phyloP scores from a whole-genome alignment of 2,797 vertebrate genomes.

The Poecilia wingei region DNA sequence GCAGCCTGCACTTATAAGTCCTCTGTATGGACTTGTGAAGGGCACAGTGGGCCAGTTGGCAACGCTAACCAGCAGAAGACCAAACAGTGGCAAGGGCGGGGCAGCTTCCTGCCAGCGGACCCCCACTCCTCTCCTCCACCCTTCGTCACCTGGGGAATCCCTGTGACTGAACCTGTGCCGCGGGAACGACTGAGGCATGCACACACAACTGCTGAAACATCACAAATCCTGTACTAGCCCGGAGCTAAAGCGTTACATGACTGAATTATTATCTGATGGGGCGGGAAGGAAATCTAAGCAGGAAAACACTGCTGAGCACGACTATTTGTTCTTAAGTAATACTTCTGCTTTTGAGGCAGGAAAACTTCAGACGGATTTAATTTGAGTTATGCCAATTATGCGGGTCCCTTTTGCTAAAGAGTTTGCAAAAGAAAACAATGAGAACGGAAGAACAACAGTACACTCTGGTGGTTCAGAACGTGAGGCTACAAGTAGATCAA shows the following conservation, averaged over 20 bases:
- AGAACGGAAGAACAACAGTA: constrained; percentile 63
- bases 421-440: constrained; percentile 12
- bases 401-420: constrained; percentile 1
- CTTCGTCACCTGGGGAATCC: constrained; percentile 68
- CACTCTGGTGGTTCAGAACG: constrained; percentile 71
- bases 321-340: constrained; percentile 40
- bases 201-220: constrained; percentile 65
- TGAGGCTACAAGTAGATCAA: constrained; percentile 37
- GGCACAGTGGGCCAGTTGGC: constrained; percentile 41
- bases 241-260: constrained; percentile 43
- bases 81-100: constrained; percentile 35
- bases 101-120: constrained; percentile 38
- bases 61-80: constrained; percentile 31
- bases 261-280: constrained; percentile 47
- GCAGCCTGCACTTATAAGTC: constrained; percentile 43
- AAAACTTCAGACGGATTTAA: neutral
- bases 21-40: constrained; percentile 62
- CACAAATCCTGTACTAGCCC: constrained; percentile 47
- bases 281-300: constrained; percentile 26
- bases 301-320: constrained; percentile 39
- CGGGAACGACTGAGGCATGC: constrained; percentile 41
- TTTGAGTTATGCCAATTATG: constrained; percentile 7
- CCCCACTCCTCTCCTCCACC: constrained; percentile 16
- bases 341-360: constrained; percentile 15
- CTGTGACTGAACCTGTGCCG: constrained; percentile 52